A percentile compares a stretch with the other conserved stretches of the same genome.
These are phyloP conservation scores for Ploceus nigricollis DNA, from an alignment of 2,113 vertebrate species.

Conservation along the genomic window DNA sequence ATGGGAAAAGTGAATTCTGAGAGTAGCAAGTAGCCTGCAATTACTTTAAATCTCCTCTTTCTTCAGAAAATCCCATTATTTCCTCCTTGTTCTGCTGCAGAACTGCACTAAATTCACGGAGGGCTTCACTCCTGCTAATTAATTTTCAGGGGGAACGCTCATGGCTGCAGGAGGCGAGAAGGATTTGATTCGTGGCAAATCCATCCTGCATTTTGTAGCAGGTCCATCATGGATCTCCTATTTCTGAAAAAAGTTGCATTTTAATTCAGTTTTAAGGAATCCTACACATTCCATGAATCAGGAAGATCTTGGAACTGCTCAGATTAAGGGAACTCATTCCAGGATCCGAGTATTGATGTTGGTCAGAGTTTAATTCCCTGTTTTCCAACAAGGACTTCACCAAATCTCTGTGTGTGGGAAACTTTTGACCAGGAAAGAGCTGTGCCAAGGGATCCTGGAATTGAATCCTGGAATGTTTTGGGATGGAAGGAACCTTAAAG, in stretches of 20 bases:
- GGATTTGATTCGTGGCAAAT: background rate
- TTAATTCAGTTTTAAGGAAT: background rate
- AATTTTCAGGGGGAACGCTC: background rate
- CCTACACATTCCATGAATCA: background rate
- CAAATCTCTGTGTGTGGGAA: background rate
- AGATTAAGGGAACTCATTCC: background rate
- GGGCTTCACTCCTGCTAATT: background rate
- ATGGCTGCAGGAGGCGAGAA: background rate
- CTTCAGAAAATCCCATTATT: background rate
- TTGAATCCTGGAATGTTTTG: background rate
- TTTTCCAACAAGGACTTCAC: background rate
- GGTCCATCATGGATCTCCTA: background rate
- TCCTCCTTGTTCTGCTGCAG: background rate
- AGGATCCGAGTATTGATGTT: fast-evolving
- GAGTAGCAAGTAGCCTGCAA: background rate
- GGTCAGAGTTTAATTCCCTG: background rate
- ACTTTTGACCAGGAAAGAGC: background rate
- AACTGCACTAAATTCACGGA: background rate
- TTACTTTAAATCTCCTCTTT: background rate
- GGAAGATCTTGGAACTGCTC: background rate
- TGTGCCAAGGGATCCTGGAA: background rate
- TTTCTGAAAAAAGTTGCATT: background rate
- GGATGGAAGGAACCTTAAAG: background rate
- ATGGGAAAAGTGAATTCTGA: background rate
- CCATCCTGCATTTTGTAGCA: background rate